Conservation (phyloP, 1,140 invertebrate species). For the Ceratitis capitata region DNA sequence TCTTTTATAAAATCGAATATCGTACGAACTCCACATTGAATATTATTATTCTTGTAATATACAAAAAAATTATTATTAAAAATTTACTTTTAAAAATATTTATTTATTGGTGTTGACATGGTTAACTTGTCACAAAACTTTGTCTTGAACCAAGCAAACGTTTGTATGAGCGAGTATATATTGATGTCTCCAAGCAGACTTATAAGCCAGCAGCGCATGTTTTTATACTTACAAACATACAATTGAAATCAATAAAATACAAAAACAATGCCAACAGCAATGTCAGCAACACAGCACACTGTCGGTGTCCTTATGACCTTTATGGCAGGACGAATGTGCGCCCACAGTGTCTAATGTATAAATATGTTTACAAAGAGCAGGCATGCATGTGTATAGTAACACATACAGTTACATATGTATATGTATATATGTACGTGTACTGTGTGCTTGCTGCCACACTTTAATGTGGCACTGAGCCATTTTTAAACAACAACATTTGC, state of each 20-base stretch:
- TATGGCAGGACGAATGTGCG: background rate
- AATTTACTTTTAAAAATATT: background rate
- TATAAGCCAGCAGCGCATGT: too few relatives aligned
- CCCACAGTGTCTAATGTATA: background rate
- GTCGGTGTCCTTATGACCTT: conserved; percentile 34
- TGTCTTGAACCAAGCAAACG: too few relatives aligned
- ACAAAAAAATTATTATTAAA: too few relatives aligned
- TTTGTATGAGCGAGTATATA: too few relatives aligned
- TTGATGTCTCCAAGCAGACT: background rate
- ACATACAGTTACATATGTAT: background rate
- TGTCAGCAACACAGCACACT: background rate
- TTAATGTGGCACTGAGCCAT: conserved; percentile 31
- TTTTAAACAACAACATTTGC: background rate
- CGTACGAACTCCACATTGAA: too few relatives aligned
- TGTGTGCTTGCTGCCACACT: background rate
- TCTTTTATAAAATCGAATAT: too few relatives aligned
- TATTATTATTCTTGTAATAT: too few relatives aligned
- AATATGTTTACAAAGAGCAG: too few relatives aligned
- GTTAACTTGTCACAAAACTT: background rate
- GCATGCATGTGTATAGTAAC: too few relatives aligned
- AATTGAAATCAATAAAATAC: conserved; percentile 16
- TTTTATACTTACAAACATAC: background rate
- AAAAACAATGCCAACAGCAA: background rate
- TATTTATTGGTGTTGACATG: background rate
- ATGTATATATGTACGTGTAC: background rate